Evolutionary conservation across 37 sponge, comb jelly and placozoan genomes (phyloP), one percentile per base, ranked within the genome.

Genomic region (Haliclona indistincta): DNA sequence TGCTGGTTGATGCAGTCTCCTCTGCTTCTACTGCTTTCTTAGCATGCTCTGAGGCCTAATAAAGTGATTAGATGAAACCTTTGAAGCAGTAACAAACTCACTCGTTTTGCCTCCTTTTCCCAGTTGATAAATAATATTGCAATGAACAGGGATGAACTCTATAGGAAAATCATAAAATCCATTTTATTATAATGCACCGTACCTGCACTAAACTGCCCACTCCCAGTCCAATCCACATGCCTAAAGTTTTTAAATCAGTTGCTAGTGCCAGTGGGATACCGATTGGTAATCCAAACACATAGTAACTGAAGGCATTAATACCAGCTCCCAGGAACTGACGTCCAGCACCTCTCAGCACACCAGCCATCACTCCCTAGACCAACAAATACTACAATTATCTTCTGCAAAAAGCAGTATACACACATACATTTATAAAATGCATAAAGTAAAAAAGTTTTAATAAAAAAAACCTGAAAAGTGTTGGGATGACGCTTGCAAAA

Each of bases 11-110:
- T n/a, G n/a, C n/a, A n/a, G n/a, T n/a, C n/a, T n/a, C n/a, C n/a
- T 47, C 15, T 58, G 26, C 60, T 58, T 58, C 60, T 58, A 20
- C 60, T 58, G 26, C n/a, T 58, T 58, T 58, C 60, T 25, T 58
- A 6, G 60, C 60, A 20, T n/a, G 22, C n/a, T 58, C 23, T 20
- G 60, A 58, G n/a, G n/a, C n/a, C n/a, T n/a, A n/a, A n/a, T n/a
- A n/a, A n/a, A n/a, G n/a, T n/a, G n/a, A n/a, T n/a, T n/a, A n/a
- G n/a, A n/a, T n/a, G n/a, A n/a, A n/a, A n/a, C n/a, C n/a, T n/a
- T n/a, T n/a, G n/a, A n/a, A n/a, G n/a, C n/a, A n/a, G n/a, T n/a
- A n/a, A n/a, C n/a, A n/a, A n/a, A n/a, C n/a, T n/a, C n/a, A n/a
- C n/a, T n/a, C n/a, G n/a, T n/a, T 58, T 6, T 20, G 60, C 11